phyloP scores from a whole-genome alignment of 1,140 invertebrate species.

The Drosophila tani region DNA sequence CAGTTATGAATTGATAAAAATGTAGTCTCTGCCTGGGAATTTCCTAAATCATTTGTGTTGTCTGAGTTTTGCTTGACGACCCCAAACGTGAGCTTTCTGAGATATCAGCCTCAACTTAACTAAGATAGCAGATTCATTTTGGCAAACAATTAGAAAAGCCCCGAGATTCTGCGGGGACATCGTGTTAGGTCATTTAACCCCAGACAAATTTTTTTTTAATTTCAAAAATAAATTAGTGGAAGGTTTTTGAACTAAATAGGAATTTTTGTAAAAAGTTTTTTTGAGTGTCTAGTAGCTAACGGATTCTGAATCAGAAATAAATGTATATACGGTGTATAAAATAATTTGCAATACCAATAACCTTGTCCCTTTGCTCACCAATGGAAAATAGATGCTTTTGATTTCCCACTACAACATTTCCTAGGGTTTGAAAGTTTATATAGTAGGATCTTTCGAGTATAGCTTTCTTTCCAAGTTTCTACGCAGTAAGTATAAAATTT shows the following conservation, averaged over 20 bases:
- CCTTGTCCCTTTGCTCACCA: not conserved
- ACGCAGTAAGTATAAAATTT: not conserved
- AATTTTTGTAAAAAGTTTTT: not conserved
- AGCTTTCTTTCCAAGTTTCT: not conserved
- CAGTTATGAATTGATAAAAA: slow-evolving; percentile 21
- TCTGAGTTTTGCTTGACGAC: not conserved
- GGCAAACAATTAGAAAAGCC: not conserved
- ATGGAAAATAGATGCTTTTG: not conserved
- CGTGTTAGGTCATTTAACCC: not conserved
- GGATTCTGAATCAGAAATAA: not conserved
- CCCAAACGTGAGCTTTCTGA: not conserved
- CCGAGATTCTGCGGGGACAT: not conserved
- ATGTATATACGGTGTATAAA: not conserved
- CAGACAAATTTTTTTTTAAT: not conserved
- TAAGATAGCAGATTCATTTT: slow-evolving; percentile 9
- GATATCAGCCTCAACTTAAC: slow-evolving; percentile 9
- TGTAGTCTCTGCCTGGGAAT: slow-evolving; percentile 7
- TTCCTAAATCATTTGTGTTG: slow-evolving; percentile 10
- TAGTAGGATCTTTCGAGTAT: not conserved
- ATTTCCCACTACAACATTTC: not conserved
- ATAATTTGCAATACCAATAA: not conserved
- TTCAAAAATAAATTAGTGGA: not conserved
- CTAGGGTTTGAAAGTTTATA: too few species aligned
- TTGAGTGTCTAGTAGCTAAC: not conserved
- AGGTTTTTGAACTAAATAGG: not conserved